Evolutionary conservation across 2,797 vertebrate genomes (phyloP), one percentile per base, ranked within the genome.

Genomic region (Centroberyx gerrardi): DNA sequence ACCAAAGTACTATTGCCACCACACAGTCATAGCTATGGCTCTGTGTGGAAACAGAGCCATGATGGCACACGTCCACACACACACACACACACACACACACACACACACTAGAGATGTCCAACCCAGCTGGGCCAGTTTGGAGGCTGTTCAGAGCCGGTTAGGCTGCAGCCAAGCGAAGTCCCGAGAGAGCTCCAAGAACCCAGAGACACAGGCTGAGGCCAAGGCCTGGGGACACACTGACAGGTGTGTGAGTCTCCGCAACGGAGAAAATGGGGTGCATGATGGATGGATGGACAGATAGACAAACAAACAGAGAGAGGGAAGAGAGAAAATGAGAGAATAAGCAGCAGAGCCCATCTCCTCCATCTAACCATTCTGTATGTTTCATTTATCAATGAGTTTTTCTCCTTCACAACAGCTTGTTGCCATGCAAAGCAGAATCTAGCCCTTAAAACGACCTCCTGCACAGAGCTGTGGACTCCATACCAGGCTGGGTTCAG

Each of bases 41-140:
- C 68, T 61, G 72, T 70, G 71, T 74, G 81, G 75, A 83, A 87
- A 81, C 84, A 68, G 62, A 89, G 84, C 86, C 85, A 74, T 68
- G 78, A 78, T 88, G 84, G 89, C 87, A 90, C 77, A 36, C 61
- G 54, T 80, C 77, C 82, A 80, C 74, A 69, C 63, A 75, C 58
- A 75, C 62, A 80, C 46, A 52, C 31, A 33, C 84, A 72, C 68
- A 80, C 62, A 59, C 68, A 66, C 71, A 54, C 55, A 72, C 53
- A 67, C 40, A n/a, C 68, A 70, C 18, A 68, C 62, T 82, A 68
- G 64, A 90, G 64, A 90, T 81, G 73, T 76, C 66, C 83, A 74
- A 77, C 69, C 90, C 93, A 95, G 93, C 94, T 95, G 94, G 92
- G 86, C 79, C 78, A 69, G 75, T 94, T 92, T 93, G 90, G 89